These are phyloP conservation scores for Rhogogaster chlorosoma DNA, from an alignment of 2,888 invertebrate species.

Conservation along the genomic window DNA sequence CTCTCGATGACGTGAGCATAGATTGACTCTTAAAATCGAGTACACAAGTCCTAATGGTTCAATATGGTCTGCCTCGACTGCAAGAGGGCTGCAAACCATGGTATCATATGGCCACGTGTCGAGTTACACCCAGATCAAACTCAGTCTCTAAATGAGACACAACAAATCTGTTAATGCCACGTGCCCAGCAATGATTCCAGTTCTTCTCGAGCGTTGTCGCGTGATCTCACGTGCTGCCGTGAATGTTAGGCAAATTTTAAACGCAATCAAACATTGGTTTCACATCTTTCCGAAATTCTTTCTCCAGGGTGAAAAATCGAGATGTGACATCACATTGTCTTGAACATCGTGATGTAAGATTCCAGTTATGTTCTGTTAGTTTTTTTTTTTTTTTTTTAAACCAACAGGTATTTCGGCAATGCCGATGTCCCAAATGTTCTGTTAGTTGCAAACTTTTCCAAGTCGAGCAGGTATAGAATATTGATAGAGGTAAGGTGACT, in stretches of 20 bases:
- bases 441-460: background rate
- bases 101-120: conserved; percentile 73
- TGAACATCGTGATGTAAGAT: background rate
- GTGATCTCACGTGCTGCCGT: background rate
- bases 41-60: conserved; percentile 71
- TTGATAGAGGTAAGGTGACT: background rate
- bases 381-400: too few relatives aligned
- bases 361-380: background rate
- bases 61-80: conserved; percentile 60
- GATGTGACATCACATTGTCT: background rate
- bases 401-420: too few relatives aligned
- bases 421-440: too few relatives aligned
- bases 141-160: conserved; percentile 59
- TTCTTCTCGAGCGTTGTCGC: background rate
- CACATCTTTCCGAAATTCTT: background rate
- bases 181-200: conserved; percentile 58
- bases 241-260: background rate
- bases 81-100: conserved; percentile 58
- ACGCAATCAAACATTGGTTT: background rate
- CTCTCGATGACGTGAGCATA: conserved; percentile 47
- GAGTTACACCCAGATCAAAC: conserved; percentile 67
- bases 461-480: background rate
- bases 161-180: conserved; percentile 73
- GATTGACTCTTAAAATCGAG: conserved; percentile 68
- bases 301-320: background rate